A percentile compares a stretch with the other conserved stretches of the same genome.
phyloP scores from a whole-genome alignment of 2,113 vertebrate genomes.

The Ptilonorhynchus violaceus region DNA sequence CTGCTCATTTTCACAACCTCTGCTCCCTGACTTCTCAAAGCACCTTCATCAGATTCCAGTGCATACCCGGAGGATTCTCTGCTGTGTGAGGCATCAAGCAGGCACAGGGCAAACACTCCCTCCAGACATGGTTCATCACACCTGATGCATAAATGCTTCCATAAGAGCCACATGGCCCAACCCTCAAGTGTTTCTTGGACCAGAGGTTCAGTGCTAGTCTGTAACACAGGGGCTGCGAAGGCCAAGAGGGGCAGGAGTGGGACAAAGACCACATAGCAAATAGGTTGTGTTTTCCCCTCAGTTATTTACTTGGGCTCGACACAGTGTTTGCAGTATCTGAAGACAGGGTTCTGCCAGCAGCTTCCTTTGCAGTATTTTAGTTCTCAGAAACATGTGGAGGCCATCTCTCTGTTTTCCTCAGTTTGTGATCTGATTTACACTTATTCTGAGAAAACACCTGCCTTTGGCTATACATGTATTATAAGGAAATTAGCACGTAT shows the following conservation, averaged over 20 bases:
- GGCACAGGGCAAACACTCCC: neutral
- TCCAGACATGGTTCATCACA: neutral
- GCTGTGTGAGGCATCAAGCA: neutral
- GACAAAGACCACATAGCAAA: neutral
- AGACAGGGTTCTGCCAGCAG: neutral
- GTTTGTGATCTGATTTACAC: neutral
- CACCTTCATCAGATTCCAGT: neutral
- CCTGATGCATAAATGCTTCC: neutral
- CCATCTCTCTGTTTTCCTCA: neutral
- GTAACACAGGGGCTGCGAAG: neutral
- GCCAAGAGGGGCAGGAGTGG: neutral
- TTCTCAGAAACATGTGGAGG: neutral
- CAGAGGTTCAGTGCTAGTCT: neutral
- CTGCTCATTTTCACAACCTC: neutral
- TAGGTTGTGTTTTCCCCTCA: neutral
- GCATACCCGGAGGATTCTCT: neutral
- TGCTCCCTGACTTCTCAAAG: neutral
- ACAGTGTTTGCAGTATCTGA: neutral
- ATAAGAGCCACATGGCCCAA: neutral
- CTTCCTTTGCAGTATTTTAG: neutral
- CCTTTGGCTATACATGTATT: neutral
- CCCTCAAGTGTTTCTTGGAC: neutral
- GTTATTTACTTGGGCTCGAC: neutral
- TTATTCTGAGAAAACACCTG: neutral
- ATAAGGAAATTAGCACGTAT: neutral